A percentile compares a stretch with the other conserved stretches of the same genome.
phyloP scores from a whole-genome alignment of 1,140 invertebrate genomes.

The Diorhabda carinulata region DNA sequence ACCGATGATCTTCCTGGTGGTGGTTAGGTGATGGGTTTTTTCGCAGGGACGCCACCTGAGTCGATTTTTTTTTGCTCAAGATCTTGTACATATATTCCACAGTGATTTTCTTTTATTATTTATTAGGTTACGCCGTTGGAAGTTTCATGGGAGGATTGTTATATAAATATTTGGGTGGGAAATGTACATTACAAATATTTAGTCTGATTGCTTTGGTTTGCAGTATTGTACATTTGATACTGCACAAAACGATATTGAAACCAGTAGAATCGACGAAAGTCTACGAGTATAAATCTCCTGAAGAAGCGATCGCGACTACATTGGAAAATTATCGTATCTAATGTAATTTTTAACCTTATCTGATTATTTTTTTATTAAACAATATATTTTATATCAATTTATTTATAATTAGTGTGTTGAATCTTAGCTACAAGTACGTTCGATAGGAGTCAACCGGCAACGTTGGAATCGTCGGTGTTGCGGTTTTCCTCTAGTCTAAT shows the following conservation, averaged over 20 bases:
- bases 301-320: constrained; percentile 41
- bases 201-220: constrained; percentile 51
- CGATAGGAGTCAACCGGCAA: no score
- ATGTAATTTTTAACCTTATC: neutral
- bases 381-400: no score
- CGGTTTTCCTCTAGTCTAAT: no score
- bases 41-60: no score
- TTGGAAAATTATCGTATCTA: neutral
- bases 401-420: no score
- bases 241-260: constrained; percentile 50
- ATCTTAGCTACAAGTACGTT: no score
- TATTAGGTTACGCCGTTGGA: constrained; percentile 58
- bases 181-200: constrained; percentile 54
- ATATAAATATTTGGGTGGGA: constrained; percentile 56
- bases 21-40: no score
- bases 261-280: constrained; percentile 24
- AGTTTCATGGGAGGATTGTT: constrained; percentile 59
- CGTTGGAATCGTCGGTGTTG: no score
- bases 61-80: no score
- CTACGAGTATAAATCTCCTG: constrained; percentile 46
- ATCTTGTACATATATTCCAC: neutral
- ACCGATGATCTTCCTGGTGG: no score
- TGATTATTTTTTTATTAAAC: no score
- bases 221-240: constrained; percentile 51
- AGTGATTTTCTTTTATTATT: neutral